Conservation (phyloP, 2,888 invertebrate species). For the Andrena praecox region DNA sequence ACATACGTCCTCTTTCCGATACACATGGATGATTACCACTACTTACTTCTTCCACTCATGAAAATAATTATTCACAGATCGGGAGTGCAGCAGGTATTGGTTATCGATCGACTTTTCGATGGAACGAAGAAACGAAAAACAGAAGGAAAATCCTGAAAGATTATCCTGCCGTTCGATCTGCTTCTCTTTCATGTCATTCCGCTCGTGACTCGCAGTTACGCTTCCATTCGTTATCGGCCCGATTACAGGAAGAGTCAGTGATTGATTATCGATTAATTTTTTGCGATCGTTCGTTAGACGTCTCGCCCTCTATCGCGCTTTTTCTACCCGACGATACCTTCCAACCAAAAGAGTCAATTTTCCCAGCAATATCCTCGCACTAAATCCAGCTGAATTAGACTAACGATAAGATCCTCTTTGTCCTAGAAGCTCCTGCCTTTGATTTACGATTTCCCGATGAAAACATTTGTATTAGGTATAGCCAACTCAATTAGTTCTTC, state of each 20-base stretch:
- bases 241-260: slow-evolving; percentile 26
- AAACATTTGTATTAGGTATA: too few relatives aligned
- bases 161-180: slow-evolving; percentile 2
- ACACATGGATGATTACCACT: neutral
- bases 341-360: too few relatives aligned
- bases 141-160: neutral
- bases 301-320: neutral
- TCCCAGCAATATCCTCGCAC: too few relatives aligned
- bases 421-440: too few relatives aligned
- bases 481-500: too few relatives aligned
- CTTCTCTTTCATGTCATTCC: neutral
- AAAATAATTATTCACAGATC: neutral
- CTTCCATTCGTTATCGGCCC: slow-evolving; percentile 8
- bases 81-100: slow-evolving; percentile 3
- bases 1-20: neutral
- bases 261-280: slow-evolving; percentile 45
- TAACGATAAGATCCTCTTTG: too few relatives aligned
- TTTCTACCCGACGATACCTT: neutral
- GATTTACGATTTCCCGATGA: too few relatives aligned
- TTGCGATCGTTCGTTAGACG: neutral
- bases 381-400: too few relatives aligned
- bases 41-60: neutral
- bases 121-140: slow-evolving; percentile 3
- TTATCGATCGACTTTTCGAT: slow-evolving; percentile 31
- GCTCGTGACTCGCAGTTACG: neutral